Conservation (phyloP, 2,888 invertebrate species). For the Hydraecia micacea region DNA sequence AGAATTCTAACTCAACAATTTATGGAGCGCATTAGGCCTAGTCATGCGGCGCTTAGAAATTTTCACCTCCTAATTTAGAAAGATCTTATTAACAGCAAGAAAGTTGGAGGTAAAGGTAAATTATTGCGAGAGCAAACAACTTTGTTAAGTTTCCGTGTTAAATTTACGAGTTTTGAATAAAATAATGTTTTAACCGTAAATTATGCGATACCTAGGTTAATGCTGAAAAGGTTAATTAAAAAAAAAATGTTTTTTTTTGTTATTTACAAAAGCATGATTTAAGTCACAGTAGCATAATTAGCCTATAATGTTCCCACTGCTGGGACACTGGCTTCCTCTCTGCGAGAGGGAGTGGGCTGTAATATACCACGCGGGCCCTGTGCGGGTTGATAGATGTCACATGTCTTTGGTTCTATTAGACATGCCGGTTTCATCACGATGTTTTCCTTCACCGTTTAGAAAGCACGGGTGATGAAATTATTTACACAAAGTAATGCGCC, state of each 20-base stretch:
- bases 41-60: constrained; percentile 20
- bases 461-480: too few species aligned
- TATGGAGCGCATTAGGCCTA: not conserved
- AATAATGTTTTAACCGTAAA: not conserved
- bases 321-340: too few species aligned
- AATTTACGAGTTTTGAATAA: constrained; percentile 12
- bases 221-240: not conserved
- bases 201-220: not conserved
- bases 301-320: too few species aligned
- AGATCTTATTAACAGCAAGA: constrained; percentile 38
- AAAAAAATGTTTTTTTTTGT: not conserved
- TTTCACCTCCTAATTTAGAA: constrained; percentile 42
- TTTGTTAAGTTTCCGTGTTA: constrained; percentile 29
- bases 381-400: too few species aligned
- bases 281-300: not conserved
- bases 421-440: too few species aligned
- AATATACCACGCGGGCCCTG: too few species aligned
- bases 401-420: too few species aligned
- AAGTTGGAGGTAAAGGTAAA: constrained; percentile 33
- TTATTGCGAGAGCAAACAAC: constrained; percentile 26
- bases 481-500: too few species aligned
- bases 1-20: not conserved
- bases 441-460: too few species aligned
- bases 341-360: too few species aligned
- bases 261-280: not conserved